These are phyloP conservation scores for Stenodema calcarata DNA, from an alignment of 2,888 invertebrate species.

Conservation along the genomic window DNA sequence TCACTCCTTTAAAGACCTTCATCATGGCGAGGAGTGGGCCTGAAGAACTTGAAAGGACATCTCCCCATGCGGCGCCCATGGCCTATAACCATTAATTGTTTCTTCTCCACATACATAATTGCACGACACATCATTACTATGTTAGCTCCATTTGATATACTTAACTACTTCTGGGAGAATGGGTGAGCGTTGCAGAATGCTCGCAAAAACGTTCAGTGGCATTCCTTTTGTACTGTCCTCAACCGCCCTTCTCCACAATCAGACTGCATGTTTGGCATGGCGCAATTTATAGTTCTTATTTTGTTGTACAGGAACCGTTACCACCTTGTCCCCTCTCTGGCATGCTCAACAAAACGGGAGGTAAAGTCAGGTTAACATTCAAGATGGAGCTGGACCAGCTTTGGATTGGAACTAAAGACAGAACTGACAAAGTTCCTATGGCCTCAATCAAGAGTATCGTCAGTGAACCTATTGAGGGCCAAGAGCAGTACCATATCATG, in stretches of 20 bases:
- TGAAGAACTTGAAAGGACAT: too few relatives aligned
- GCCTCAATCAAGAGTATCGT: constrained; percentile 83
- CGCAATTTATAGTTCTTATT: background rate
- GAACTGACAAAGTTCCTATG: constrained; percentile 91
- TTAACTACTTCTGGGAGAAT: too few relatives aligned
- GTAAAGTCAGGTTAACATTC: constrained; percentile 88
- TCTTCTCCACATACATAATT: too few relatives aligned
- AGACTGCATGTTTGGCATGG: background rate
- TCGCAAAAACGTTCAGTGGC: too few relatives aligned
- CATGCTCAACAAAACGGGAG: constrained; percentile 89
- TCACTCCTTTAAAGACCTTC: too few relatives aligned
- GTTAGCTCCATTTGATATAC: too few relatives aligned
- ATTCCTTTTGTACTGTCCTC: too few relatives aligned
- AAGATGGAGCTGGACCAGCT: constrained; percentile 89
- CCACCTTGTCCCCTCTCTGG: constrained; percentile 83
- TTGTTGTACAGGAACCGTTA: constrained; percentile 71
- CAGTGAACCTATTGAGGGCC: constrained; percentile 83
- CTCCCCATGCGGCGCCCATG: too few relatives aligned
- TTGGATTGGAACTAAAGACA: constrained; percentile 91
- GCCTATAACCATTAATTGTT: too few relatives aligned
- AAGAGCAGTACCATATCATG: constrained; percentile 91
- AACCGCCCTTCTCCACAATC: constrained; percentile 6
- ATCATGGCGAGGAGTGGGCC: too few relatives aligned
- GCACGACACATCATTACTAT: too few relatives aligned
- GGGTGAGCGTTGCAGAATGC: too few relatives aligned